Conservation (phyloP, 2,113 vertebrate genomes). For the Thryonomys swinderianus region DNA sequence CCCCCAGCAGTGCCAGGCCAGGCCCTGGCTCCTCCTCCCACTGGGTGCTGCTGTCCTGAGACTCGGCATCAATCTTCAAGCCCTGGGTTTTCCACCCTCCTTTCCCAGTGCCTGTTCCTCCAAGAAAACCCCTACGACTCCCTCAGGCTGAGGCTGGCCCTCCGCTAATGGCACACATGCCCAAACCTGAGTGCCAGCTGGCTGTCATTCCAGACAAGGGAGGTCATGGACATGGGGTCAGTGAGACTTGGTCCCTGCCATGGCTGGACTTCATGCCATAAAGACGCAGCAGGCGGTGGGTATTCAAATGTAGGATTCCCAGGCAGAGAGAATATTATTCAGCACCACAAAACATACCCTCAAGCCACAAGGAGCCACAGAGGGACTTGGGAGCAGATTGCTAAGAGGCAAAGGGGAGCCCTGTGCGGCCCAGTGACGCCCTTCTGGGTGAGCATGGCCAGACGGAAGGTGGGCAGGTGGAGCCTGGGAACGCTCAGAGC, state of each 20-base stretch:
- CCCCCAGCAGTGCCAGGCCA: background rate
- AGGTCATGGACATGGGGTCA: background rate
- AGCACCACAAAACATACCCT: too few relatives aligned
- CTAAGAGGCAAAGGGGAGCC: background rate
- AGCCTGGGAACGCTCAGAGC: too few relatives aligned
- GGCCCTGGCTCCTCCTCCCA: background rate
- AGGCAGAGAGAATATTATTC: too few relatives aligned
- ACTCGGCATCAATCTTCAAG: too few relatives aligned
- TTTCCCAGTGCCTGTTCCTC: background rate
- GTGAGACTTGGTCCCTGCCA: background rate
- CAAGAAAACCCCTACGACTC: background rate
- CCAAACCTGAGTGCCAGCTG: background rate
- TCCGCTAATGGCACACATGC: fast-evolving
- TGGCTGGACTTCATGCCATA: background rate
- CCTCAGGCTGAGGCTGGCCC: background rate
- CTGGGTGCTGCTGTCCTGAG: background rate
- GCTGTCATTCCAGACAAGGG: background rate
- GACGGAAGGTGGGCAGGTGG: fast-evolving
- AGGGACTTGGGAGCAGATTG: fast-evolving
- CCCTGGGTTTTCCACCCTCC: background rate
- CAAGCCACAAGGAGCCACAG: fast-evolving
- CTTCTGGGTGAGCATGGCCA: background rate
- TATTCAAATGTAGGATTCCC: too few relatives aligned
- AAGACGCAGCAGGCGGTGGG: background rate
- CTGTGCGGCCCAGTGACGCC: fast-evolving